A percentile compares a stretch with the other conserved stretches of the same genome.
Conservation (phyloP, 2,797 vertebrate genomes). For the Platalea minor region DNA sequence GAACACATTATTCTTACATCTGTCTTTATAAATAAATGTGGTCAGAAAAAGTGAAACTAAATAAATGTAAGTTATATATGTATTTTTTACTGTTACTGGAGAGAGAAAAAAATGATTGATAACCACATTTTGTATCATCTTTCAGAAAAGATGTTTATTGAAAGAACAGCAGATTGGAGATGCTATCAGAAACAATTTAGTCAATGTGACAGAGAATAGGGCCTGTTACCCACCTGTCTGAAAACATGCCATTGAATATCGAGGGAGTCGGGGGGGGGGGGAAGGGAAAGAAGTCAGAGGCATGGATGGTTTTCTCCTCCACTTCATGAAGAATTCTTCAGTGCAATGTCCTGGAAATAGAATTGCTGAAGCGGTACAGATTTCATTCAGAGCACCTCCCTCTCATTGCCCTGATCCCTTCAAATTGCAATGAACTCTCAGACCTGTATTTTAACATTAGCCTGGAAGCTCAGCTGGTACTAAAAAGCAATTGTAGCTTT, state of each 20-base stretch:
- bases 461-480: not conserved
- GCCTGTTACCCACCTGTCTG: accelerated
- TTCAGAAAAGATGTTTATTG: not conserved
- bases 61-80: not conserved
- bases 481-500: not conserved
- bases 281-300: not conserved
- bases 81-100: not conserved
- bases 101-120: not conserved
- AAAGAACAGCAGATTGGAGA: not conserved
- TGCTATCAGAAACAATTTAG: not conserved
- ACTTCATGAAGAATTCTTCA: not conserved
- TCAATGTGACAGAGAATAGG: not conserved
- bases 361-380: not conserved
- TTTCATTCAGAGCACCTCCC: not conserved
- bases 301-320: not conserved
- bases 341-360: not conserved
- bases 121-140: not conserved
- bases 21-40: not conserved
- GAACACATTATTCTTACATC: not conserved
- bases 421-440: not conserved
- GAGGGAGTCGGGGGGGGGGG: accelerated
- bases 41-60: not conserved
- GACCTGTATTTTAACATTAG: not conserved
- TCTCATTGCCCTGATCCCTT: not conserved
- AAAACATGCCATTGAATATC: not conserved